Base-by-base conservation (phyloP, 1,140 invertebrate genomes). In the Eulimnadia texana region DNA sequence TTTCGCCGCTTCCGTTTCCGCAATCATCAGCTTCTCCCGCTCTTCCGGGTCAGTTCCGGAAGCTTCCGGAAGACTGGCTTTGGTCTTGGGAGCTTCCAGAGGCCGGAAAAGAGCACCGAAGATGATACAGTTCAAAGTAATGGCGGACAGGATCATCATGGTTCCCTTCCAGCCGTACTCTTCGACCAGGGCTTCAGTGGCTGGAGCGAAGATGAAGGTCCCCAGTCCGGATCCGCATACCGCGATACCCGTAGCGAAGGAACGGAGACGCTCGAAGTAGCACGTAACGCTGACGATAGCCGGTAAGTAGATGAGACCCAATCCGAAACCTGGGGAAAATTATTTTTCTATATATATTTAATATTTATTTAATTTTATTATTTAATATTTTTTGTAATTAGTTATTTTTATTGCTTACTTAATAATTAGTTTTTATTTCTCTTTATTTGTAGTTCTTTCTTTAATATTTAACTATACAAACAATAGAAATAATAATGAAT, bases 231-330 rank as follows among this genome's bases (percentile, higher is more conserved):
- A 93, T 2, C 93, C 93, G 68, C 92, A 95, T 0, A 97, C 92
- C 0, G 93, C 93, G 24, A 98, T 93, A 2, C 87, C 86, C 1
- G 92, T 96, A 2, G 93, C 93, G 63, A 96, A 77, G 3, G 92
- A 92, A 58, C 93, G 79, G 64, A 84, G 85, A 66, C 86, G 84
- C 66, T 96, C 92, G 69, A 97, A 98, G 77, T 95, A 96, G 62
- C 85, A 88, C 2, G 91, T 93, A 6, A 96, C 93, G 70, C 87
- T 90, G 24, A 95, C 91, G 61, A 96, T 95, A 52, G 93, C 91
- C 1, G 93, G 93, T 25, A 96, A 76, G 70, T 95, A 97, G 63
- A 96, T 93, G 64, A 97, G 80, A 1, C 93, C 93, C 67, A 95
- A 90, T 11, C 93, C 93, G 25, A 95, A 75, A 16, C 93, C 93